Base-by-base conservation (phyloP, 2,113 vertebrate species). In the Catharus bicknelli region DNA sequence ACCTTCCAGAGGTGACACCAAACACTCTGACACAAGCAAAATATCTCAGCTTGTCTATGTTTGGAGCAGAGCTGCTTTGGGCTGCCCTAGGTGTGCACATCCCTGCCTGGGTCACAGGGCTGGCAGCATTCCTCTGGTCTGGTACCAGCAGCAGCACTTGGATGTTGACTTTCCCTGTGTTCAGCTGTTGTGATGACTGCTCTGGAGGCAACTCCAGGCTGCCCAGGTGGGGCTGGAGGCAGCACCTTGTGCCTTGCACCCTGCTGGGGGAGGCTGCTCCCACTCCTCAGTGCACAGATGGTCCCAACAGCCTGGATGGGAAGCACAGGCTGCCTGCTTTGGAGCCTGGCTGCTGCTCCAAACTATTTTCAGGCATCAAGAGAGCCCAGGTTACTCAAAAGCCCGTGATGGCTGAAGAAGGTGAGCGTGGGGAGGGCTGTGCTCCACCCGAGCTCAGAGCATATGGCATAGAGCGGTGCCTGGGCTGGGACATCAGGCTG, bases 61-160 rank as follows among this genome's bases (percentile, higher is more conserved):
- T 62, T 4, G 7, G 53, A 7, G 10, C 22, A 1, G 21, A 42
- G 63, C n/a, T 38, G 0, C 36, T 34, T 32, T 14, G 32, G 25
- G 25, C 51, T 45, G 69, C 23, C 7, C 0, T 51, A 29, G 14
- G 26, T 26, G 20, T 45, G 50, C 16, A 9, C 45, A 9, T 51
- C 47, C 26, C 43, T 36, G 15, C 32, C 25, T 5, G 0, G 11
- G 4, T 20, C 21, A 6, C 1, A n/a, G 47, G 34, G 22, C 4
- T 2, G 5, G 10, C 14, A 11, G 3, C n/a, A 4, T 5, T 18
- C 7, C 42, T n/a, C 16, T 23, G 2, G 9, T 11, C 3, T 13
- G 62, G 32, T 23, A 25, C 16, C 3, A 29, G 29, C 13, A 18
- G 32, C 36, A 16, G 9, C 38, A 10, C 29, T 26, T 4, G 6